A percentile compares a stretch with the other conserved stretches of the same genome.
These are phyloP conservation scores for Grallaria varia DNA, from an alignment of 2,113 vertebrate species.

Conservation along the genomic window DNA sequence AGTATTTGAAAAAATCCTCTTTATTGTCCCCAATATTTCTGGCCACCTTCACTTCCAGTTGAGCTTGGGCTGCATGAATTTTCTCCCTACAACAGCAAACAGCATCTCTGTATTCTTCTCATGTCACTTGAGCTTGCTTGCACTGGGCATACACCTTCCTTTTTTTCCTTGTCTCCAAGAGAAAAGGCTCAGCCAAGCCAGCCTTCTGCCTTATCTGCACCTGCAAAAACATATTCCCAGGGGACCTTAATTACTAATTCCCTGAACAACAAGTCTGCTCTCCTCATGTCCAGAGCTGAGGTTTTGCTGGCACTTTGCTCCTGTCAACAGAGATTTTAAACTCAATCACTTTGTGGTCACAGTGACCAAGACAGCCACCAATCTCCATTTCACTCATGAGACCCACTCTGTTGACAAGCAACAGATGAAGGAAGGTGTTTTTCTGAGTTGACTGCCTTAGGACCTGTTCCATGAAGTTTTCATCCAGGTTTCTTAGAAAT, in stretches of 20 bases:
- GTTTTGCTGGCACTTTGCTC: not conserved
- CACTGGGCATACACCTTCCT: not conserved
- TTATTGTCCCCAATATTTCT: not conserved
- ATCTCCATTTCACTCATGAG: not conserved
- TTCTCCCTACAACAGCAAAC: not conserved
- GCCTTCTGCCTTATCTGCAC: not conserved
- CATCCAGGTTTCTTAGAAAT: not conserved
- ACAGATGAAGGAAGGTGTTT: not conserved
- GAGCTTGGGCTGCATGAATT: not conserved
- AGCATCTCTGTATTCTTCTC: not conserved
- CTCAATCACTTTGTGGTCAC: not conserved
- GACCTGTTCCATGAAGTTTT: not conserved
- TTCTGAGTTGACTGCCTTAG: not conserved
- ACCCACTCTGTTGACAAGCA: not conserved
- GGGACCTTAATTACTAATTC: not conserved
- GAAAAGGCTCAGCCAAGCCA: not conserved
- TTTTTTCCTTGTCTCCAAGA: not conserved
- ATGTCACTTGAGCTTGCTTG: not conserved
- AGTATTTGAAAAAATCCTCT: not conserved
- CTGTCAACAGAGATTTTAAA: not conserved
- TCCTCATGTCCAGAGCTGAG: not conserved
- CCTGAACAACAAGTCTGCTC: not conserved
- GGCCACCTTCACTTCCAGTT: not conserved
- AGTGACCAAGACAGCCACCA: not conserved
- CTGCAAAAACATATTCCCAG: not conserved